A percentile compares a stretch with the other conserved stretches of the same genome.
Evolutionary conservation across 2,797 vertebrate genomes (phyloP).

Genomic region (Sylvilagus floridanus): DNA sequence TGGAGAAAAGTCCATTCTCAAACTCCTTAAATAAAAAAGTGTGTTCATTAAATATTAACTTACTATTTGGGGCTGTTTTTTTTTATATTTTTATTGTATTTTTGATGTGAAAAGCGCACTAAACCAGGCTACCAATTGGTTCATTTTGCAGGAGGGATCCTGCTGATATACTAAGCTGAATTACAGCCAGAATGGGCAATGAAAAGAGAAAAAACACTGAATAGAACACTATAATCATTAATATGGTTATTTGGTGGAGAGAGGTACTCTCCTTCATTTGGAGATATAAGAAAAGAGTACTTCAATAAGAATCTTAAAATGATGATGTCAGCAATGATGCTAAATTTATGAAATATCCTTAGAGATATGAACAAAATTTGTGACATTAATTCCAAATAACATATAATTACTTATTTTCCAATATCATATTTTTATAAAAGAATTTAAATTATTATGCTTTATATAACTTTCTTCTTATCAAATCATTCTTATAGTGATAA

Average conservation of each 20-base stretch:
- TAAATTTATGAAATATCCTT: conserved; percentile 33
- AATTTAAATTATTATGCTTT: neutral
- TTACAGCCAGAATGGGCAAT: neutral
- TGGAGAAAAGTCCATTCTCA: neutral
- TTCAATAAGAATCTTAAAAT: conserved; percentile 48
- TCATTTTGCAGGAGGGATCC: neutral
- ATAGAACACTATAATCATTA: neutral
- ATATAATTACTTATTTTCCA: neutral
- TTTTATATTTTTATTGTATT: neutral
- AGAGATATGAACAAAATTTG: neutral
- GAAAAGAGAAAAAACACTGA: neutral
- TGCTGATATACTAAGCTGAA: conserved; percentile 7
- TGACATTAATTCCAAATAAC: conserved; percentile 11
- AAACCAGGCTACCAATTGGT: neutral
- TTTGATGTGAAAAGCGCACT: conserved; percentile 7
- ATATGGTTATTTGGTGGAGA: neutral
- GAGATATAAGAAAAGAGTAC: conserved; percentile 6
- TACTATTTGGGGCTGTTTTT: neutral
- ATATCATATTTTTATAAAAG: neutral
- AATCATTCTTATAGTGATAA: conserved; percentile 29
- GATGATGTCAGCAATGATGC: neutral
- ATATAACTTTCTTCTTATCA: neutral
- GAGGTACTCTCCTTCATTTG: neutral
- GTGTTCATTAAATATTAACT: neutral
- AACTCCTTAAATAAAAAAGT: neutral